Evolutionary conservation across 2,888 invertebrate species (phyloP), one percentile per base, ranked within the genome.

Genomic region (Arrhopalites spinosus): DNA sequence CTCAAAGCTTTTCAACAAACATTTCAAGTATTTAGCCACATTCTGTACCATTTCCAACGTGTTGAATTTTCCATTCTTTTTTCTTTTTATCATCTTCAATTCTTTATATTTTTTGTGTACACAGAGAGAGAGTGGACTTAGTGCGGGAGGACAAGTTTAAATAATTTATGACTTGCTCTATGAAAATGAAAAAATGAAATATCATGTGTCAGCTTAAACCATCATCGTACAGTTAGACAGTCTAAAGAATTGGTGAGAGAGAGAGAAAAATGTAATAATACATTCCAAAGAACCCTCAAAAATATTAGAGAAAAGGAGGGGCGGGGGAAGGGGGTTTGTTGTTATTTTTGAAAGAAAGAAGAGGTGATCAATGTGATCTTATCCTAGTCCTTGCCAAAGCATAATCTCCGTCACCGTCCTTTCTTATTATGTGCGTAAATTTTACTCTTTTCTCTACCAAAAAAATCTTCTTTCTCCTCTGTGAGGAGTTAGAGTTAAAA

Each of bases 191-290:
- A 53, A 53, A 53, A 53, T 53, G 53, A 53, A 53, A 20, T 53
- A 53, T 53, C 53, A 64, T 64, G 64, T 36, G 64, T 64, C 64
- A 64, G 64, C 36, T 64, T 64, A 67, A 67, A 15, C 67, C 67
- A 67, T 67, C 66, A 66, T 53, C 53, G n/a, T 3, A n/a, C 7
- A 45, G 45, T 15, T 7, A 45, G 45, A 45, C 7, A n/a, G n/a
- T n/a, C 23, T n/a, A 1, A n/a, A 53, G 53, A 20, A n/a, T 2
- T 8, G 23, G 5, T n/a, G 20, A 23, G n/a, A n/a, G 5, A 53
- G 53, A n/a, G 15, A 59, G 1, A 27, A n/a, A 59, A 25, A 5
- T 25, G 25, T 23, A 59, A 59, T 59, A 59, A 59, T 59, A 27
- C 59, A 25, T 59, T 7, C 23, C 36, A 25, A 25, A 25, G 23